Evolutionary conservation across 1,140 invertebrate genomes (phyloP).

Genomic region (Zaprionus africanus): DNA sequence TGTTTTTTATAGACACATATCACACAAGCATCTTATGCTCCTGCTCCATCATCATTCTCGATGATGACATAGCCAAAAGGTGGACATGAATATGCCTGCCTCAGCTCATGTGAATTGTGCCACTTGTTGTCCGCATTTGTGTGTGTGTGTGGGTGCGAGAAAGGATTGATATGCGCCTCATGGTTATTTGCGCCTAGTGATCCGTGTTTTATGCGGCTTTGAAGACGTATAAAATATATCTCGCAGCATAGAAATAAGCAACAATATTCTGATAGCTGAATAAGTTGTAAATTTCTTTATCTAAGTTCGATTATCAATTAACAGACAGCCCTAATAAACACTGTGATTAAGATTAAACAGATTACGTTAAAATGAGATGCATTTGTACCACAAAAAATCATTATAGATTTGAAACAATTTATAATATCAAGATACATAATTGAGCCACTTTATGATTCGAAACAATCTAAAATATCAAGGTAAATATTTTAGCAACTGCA

Average conservation of each 20-base stretch:
- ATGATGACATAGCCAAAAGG: slow-evolving; percentile 72
- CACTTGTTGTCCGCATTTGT: slow-evolving; percentile 61
- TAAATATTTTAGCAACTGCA: neutral
- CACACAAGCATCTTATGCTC: slow-evolving; percentile 29
- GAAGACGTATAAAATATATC: neutral
- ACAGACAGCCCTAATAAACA: neutral
- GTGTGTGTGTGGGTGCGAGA: slow-evolving; percentile 28
- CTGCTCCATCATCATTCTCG: slow-evolving; percentile 39
- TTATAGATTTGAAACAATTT: neutral
- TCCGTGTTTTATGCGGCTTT: slow-evolving; percentile 18
- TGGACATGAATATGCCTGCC: slow-evolving; percentile 44
- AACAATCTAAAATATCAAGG: neutral
- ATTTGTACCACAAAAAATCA: neutral
- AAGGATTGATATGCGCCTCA: slow-evolving; percentile 65
- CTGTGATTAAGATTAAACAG: neutral
- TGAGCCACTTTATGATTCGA: neutral
- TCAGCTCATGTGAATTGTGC: slow-evolving; percentile 67
- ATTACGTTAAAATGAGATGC: neutral
- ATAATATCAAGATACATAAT: neutral
- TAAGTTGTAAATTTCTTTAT: neutral
- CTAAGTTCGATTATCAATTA: neutral
- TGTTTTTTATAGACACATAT: slow-evolving; percentile 71
- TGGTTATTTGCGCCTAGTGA: slow-evolving; percentile 69
- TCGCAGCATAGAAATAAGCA: neutral
- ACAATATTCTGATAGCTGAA: neutral